Conservation (phyloP, 2,113 vertebrate genomes). For the Campylorhamphus procurvoides region DNA sequence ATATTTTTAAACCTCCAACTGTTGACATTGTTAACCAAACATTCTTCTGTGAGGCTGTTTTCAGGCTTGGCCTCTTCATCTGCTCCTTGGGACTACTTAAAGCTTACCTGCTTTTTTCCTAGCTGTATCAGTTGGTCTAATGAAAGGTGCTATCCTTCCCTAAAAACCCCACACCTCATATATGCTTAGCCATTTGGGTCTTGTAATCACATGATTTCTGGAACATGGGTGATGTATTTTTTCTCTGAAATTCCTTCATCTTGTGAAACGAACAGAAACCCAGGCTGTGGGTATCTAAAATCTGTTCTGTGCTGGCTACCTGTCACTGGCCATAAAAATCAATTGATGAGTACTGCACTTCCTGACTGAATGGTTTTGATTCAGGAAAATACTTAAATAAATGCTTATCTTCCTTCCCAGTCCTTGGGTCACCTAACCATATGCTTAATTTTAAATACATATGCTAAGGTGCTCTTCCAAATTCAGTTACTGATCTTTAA, state of each 20-base stretch:
- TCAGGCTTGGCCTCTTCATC: neutral
- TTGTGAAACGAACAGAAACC: neutral
- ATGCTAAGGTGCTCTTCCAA: neutral
- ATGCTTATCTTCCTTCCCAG: neutral
- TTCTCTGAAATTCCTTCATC: neutral
- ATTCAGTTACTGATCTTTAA: neutral
- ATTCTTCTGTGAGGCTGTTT: neutral
- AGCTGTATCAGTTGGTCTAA: neutral
- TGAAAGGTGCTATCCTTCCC: neutral
- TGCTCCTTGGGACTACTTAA: neutral
- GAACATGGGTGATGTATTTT: neutral
- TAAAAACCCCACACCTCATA: neutral
- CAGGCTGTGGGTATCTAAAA: neutral
- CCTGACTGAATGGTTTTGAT: neutral
- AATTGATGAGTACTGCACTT: neutral
- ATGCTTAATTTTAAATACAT: neutral
- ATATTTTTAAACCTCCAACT: neutral
- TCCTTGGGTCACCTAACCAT: neutral
- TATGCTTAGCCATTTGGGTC: neutral
- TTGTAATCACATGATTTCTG: neutral
- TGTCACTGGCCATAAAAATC: neutral
- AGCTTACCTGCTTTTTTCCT: neutral
- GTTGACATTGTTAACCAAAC: neutral
- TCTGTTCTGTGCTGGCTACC: neutral
- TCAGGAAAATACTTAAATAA: conserved; percentile 14